Conservation (phyloP, 2,113 vertebrate species). For the Caranx ignobilis region DNA sequence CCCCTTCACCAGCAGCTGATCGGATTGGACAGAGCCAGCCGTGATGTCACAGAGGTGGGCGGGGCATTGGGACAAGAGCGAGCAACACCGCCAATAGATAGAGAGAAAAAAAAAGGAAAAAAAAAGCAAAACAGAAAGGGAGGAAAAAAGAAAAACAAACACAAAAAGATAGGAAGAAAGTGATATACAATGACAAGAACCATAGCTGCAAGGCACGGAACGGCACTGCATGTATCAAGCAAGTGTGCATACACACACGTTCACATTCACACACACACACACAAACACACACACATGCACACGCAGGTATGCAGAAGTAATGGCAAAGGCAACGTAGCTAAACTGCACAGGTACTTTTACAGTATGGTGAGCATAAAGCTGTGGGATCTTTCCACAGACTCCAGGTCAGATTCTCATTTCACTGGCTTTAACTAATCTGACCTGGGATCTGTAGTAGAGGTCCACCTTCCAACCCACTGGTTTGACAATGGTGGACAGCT, state of each 20-base stretch:
- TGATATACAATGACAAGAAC: slow-evolving; percentile 83
- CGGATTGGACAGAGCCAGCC: slow-evolving; percentile 85
- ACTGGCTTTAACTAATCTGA: slow-evolving; percentile 37
- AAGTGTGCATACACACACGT: slow-evolving; percentile 39
- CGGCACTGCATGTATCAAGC: slow-evolving; percentile 68
- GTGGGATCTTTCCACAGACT: slow-evolving; percentile 56
- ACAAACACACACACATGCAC: slow-evolving; percentile 39
- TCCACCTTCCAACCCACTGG: slow-evolving; percentile 45
- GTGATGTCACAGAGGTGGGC: slow-evolving; percentile 79
- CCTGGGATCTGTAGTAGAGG: slow-evolving; percentile 59
- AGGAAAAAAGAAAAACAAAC: slow-evolving; percentile 65
- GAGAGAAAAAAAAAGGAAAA: slow-evolving; percentile 50
- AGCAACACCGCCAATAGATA: slow-evolving; percentile 88
- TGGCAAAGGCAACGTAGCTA: slow-evolving; percentile 87
- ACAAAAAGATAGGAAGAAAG: slow-evolving; percentile 82
- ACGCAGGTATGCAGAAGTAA: slow-evolving; percentile 68
- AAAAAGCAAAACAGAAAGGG: slow-evolving; percentile 63
- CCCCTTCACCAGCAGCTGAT: slow-evolving; percentile 99
- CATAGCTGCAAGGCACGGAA: slow-evolving; percentile 75
- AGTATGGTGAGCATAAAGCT: slow-evolving; percentile 55
- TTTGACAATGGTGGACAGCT: slow-evolving; percentile 63
- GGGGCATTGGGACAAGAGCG: slow-evolving; percentile 87
- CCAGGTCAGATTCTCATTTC: slow-evolving; percentile 51
- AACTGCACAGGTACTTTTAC: slow-evolving; percentile 81
- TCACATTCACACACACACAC: slow-evolving; percentile 15